phyloP scores from a whole-genome alignment of 2,113 vertebrate genomes.

The Aspidoscelis tigris region DNA sequence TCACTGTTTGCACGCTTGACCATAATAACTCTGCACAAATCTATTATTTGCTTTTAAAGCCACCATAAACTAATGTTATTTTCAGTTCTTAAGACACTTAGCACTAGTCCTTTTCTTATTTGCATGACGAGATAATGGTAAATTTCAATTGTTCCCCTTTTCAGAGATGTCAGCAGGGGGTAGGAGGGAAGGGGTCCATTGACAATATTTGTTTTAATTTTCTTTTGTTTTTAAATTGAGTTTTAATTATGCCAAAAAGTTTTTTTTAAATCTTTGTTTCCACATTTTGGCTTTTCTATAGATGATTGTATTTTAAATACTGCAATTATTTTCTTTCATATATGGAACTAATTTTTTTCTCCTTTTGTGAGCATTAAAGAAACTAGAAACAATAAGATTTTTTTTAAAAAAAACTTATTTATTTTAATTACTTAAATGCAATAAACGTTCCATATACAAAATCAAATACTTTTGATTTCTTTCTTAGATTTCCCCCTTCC shows the following conservation, averaged over 20 bases:
- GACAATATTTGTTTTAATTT: conserved; percentile 64
- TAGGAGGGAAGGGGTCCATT: conserved; percentile 48
- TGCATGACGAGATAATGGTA: conserved; percentile 62
- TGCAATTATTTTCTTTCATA: conserved; percentile 5
- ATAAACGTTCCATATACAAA: no score
- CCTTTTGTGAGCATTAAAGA: not conserved
- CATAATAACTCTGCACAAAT: conserved; percentile 60
- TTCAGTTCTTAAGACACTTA: conserved; percentile 64
- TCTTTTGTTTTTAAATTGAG: conserved; percentile 37
- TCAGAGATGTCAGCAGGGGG: conserved; percentile 41
- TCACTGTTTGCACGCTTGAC: conserved; percentile 64
- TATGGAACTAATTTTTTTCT: not conserved
- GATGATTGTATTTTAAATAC: not conserved
- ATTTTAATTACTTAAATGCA: no score
- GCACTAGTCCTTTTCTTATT: conserved; percentile 64
- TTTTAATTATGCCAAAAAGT: conserved; percentile 56
- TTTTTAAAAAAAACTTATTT: no score
- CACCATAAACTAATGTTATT: conserved; percentile 60
- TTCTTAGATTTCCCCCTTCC: no score
- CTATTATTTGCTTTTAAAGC: conserved; percentile 72
- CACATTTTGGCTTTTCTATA: not conserved
- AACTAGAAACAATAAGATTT: not conserved
- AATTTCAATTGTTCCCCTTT: conserved; percentile 64
- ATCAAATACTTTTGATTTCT: no score
- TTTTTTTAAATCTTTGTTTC: conserved; percentile 49